Conservation (phyloP, 2,113 vertebrate species). For the Hemiscyllium ocellatum region DNA sequence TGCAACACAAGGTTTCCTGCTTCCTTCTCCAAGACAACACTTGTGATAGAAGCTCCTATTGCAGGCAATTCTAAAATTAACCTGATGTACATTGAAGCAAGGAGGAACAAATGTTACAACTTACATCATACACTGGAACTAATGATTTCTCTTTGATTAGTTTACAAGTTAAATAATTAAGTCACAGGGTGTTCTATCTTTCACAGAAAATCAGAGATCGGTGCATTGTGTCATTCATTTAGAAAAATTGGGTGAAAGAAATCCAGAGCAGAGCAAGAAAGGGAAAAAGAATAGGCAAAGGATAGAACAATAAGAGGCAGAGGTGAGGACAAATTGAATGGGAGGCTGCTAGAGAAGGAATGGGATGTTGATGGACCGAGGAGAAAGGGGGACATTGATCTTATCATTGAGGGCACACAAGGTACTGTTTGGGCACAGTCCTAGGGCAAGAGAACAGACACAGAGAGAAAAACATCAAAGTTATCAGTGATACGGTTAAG, state of each 20-base stretch:
- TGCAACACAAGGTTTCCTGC: neutral
- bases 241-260: neutral
- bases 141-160: neutral
- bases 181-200: neutral
- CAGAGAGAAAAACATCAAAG: neutral
- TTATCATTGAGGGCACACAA: no score
- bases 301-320: neutral
- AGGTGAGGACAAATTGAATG: neutral
- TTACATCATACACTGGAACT: neutral
- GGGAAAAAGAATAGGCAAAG: neutral
- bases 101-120: neutral
- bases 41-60: no score
- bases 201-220: neutral
- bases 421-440: no score
- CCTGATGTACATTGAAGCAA: neutral
- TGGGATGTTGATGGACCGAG: neutral
- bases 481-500: no score
- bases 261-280: neutral
- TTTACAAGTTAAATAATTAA: neutral
- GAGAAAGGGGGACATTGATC: neutral
- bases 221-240: neutral
- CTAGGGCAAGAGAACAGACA: neutral
- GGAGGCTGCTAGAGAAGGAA: neutral
- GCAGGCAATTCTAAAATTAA: neutral
- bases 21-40: neutral